Base-by-base conservation (phyloP, 2,113 vertebrate genomes). In the Poicephalus meyeri region DNA sequence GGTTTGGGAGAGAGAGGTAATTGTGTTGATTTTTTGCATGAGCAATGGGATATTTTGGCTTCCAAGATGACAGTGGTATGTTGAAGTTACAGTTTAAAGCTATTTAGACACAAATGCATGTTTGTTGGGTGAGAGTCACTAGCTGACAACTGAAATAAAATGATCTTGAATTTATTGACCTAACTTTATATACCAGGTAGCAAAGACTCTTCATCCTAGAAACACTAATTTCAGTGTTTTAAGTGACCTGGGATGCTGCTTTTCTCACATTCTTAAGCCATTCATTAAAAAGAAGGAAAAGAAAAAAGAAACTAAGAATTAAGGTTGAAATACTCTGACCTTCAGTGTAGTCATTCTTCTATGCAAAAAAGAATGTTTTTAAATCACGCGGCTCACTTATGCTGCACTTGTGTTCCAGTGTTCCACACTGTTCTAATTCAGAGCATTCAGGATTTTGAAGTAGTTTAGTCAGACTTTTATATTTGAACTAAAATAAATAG, bases 401-500 rank as follows among this genome's bases (percentile, higher is more conserved):
- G 17, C 64, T 80, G 66, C 71, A 46, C 55, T 91, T 80, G 8
- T 14, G 33, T 88, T 90, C 56, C 55, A 64, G 41, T 52, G 65
- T 35, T 58, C 56, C 21, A 58, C n/a, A 35, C 88, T 88, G 60
- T 80, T 91, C 52, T 65, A 89, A 73, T 88, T 94, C n/a, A 52
- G 44, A 88, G 16, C 42, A 73, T 86, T 89, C 63, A 68, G 56
- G 28, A 53, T 81, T 94, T 92, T 88, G n/a, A 86, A 94, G 86
- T 58, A 86, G 69, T 78, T 94, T 80, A 86, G 47, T 73, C 69
- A 92, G 90, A 91, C 72, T 93, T 89, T 74, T 52, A 23, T 90
- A 71, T 84, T 78, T 93, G 42, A 93, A 37, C 72, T 92, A 74
- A 88, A 95, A 95, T 86, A 88, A 91, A 69, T 61, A 92, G 74